Evolutionary conservation across 2,797 vertebrate genomes (phyloP).

Genomic region (Mareca penelope): DNA sequence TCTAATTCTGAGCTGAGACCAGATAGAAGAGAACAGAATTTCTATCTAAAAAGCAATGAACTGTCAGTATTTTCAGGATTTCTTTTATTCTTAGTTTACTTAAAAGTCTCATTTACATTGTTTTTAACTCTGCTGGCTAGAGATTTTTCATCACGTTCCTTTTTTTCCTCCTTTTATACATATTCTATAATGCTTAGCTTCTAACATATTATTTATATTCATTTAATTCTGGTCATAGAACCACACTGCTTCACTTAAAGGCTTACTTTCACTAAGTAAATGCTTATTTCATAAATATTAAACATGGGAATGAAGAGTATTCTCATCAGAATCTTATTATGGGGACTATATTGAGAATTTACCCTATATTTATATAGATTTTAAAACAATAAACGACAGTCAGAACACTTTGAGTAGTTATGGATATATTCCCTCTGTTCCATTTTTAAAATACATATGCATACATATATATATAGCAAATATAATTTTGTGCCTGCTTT

Average conservation of each 20-base stretch:
- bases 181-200: not conserved
- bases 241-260: slow-evolving; percentile 9
- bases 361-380: slow-evolving; percentile 35
- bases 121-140: not conserved
- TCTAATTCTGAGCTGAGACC: not conserved
- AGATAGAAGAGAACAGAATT: not conserved
- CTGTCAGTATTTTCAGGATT: not conserved
- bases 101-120: slow-evolving; percentile 24
- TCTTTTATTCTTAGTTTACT: not conserved
- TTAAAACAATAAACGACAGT: slow-evolving; percentile 36
- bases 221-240: slow-evolving; percentile 26
- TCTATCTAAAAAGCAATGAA: not conserved
- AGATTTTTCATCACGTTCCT: not conserved
- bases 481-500: not conserved
- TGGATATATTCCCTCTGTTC: not conserved
- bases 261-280: slow-evolving; percentile 26
- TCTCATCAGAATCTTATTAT: slow-evolving; percentile 51
- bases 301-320: slow-evolving; percentile 25
- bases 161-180: not conserved
- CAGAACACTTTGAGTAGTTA: not conserved
- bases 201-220: not conserved
- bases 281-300: slow-evolving; percentile 67
- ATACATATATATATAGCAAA: not conserved
- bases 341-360: slow-evolving; percentile 13
- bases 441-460: not conserved